Evolutionary conservation across 2,797 vertebrate species (phyloP), one percentile per base, ranked within the genome.

Genomic region (Limosa lapponica): DNA sequence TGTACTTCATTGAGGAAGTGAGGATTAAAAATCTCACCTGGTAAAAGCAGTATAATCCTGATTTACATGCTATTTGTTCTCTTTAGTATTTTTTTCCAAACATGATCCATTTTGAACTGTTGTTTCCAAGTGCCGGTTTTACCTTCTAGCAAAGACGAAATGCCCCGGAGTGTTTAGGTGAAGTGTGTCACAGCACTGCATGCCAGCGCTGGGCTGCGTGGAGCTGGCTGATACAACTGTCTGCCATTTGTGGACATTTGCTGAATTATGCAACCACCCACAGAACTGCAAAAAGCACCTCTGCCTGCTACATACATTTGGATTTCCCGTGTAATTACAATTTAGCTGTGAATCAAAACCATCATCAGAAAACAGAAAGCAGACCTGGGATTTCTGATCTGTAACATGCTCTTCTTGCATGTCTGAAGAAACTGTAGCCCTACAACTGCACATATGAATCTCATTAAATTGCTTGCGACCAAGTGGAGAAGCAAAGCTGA

Each of bases 301-400:
- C 87, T 95, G 83, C 77, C 86, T 83, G 70, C 23, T 70, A 70
- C 46, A 80, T 66, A 78, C 59, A 32, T 93, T 94, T 95, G 84
- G 57, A 91, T 87, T 97, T 93, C 93, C 62, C 94, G 49, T 81
- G 77, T 88, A 95, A 73, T 93, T 82, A 48, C 75, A 92, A 37
- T 75, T 94, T 94, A 94, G 41, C 73, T 86, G 83, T 14, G 62
- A 94, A 96, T 94, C 85, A 92, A 96, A 94, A 90, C 34, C 69
- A 62, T 84, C 72, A 78, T 95, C 96, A 97, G 55, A 90, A 97
- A 85, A 65, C 59, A 58, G 67, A 96, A 95, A 85, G 57, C 59
- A 41, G 54, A 89, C 49, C 58, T 52, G 43, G 11, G 51, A 28
- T 94, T 96, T 91, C 82, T 86, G 83, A 81, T 52, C 61, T 93